Evolutionary conservation across 2,888 invertebrate genomes (phyloP).

Genomic region (Drosophila macrothrix): DNA sequence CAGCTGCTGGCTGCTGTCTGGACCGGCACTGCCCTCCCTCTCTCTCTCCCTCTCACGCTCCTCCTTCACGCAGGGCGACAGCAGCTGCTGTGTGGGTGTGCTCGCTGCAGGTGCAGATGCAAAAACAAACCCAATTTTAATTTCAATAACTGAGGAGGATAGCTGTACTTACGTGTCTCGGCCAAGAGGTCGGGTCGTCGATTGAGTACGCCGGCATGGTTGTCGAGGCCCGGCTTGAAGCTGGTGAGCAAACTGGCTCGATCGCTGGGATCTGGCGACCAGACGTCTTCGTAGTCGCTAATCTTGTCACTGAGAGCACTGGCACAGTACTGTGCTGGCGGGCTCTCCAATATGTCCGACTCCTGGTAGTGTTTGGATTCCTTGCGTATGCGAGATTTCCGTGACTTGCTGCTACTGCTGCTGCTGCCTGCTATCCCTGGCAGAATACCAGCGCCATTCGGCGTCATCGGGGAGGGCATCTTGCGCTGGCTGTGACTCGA

Average conservation of each 20-base stretch:
- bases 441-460: constrained; percentile 84
- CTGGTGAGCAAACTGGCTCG: constrained; percentile 86
- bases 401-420: constrained; percentile 82
- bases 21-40: constrained; percentile 70
- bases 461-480: constrained; percentile 84
- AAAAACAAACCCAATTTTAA: not conserved
- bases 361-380: constrained; percentile 90
- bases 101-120: constrained; percentile 84
- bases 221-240: constrained; percentile 81
- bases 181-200: constrained; percentile 87
- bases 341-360: constrained; percentile 93
- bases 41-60: constrained; percentile 83
- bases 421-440: constrained; percentile 59
- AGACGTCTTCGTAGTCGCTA: constrained; percentile 97
- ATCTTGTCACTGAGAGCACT: constrained; percentile 96
- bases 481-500: constrained; percentile 86
- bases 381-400: constrained; percentile 87
- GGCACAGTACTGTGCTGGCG: constrained; percentile 92
- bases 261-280: constrained; percentile 89
- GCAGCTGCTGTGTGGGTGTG: constrained; percentile 86
- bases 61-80: constrained; percentile 85
- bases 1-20: constrained; percentile 72
- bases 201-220: constrained; percentile 69
- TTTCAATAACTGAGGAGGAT: not conserved
- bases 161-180: constrained; percentile 85